Evolutionary conservation across 2,113 vertebrate genomes (phyloP), one percentile per base, ranked within the genome.

Genomic region (Ammodytes marinus): DNA sequence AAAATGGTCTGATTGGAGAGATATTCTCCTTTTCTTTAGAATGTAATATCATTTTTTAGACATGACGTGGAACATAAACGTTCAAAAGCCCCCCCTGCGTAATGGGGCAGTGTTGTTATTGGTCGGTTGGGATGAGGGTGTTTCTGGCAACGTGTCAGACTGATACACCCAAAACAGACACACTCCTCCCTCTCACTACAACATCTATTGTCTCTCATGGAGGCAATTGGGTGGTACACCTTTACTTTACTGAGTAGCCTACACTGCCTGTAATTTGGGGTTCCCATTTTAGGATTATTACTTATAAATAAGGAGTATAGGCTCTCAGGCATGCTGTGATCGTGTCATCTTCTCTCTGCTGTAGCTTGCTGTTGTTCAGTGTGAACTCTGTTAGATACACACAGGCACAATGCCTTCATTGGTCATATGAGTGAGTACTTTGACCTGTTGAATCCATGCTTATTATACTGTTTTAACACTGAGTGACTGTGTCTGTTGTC

Each of bases 361-460:
- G 55, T 37, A 49, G n/a, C 17, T 14, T 46, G 61, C n/a, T 87
- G 43, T 43, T 71, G 27, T 42, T 54, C 39, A 67, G 63, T 66
- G 65, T 82, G 52, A 49, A 59, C 47, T 76, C 37, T 64, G 49
- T 46, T 49, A 52, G 7, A 61, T 63, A 35, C 45, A 52, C 39
- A 27, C 47, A 68, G 49, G 59, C 68, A 82, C 69, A 79, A 83
- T 75, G 42, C 52, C n/a, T 39, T 73, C n/a, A 58, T 43, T 85
- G 63, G 73, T 81, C 71, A 72, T 42, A n/a, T 73, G 47, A 63
- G 54, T 19, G 27, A 63, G 37, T 17, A 77, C 49, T 73, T 50
- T 81, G 73, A 91, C 85, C 84, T 92, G 89, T 92, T 93, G 89
- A 84, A 59, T 77, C 42, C 8, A 68, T 40, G 49, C 9, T 79